Conservation (phyloP, 2,888 invertebrate species). For the Acrocyrtus sp. region DNA sequence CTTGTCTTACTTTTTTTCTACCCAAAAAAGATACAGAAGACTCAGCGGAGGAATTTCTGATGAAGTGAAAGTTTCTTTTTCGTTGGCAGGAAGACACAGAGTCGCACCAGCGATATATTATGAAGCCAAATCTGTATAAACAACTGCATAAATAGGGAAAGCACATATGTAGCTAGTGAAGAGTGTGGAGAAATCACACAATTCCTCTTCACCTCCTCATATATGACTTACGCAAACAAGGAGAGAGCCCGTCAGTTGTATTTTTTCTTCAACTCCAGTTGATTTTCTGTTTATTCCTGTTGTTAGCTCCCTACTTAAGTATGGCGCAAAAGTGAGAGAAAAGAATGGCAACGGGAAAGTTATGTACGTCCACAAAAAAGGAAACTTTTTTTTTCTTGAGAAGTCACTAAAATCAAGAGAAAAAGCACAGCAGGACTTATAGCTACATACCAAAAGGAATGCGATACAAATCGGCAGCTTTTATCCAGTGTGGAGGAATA, state of each 20-base stretch:
- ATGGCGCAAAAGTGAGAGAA: not conserved
- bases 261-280: not conserved
- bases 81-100: constrained; percentile 5
- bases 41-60: not conserved
- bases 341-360: not conserved
- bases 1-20: constrained; percentile 1
- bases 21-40: constrained; percentile 14
- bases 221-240: not conserved
- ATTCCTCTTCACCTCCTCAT: constrained; percentile 1
- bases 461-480: too few relatives aligned
- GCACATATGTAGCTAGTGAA: too few relatives aligned
- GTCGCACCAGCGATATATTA: not conserved
- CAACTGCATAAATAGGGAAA: not conserved
- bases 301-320: not conserved
- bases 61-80: constrained; percentile 12
- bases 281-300: not conserved
- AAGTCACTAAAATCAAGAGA: not conserved
- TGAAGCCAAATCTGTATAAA: not conserved
- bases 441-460: too few relatives aligned
- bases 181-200: constrained; percentile 15
- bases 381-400: not conserved
- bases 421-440: too few relatives aligned
- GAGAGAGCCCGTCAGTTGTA: not conserved
- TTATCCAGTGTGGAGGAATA: too few relatives aligned
- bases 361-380: not conserved